Percentiles rank a stretch among this genome's conserved stretches.
phyloP scores from a whole-genome alignment of 2,888 invertebrate species.

The Tetranychus piercei region DNA sequence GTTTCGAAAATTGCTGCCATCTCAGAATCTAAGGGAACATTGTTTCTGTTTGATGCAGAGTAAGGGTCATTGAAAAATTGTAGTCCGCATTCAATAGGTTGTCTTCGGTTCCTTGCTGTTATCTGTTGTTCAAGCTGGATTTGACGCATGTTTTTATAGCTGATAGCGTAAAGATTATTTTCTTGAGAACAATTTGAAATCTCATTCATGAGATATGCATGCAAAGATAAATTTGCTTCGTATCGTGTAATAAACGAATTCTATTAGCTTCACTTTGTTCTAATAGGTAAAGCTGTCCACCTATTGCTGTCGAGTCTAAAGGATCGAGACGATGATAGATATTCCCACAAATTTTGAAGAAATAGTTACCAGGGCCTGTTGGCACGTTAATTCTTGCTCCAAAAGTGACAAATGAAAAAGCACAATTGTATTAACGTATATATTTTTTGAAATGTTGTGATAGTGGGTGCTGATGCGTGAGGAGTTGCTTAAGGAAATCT shows the following conservation, averaged over 20 bases:
- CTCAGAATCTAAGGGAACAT: slow-evolving; percentile 12
- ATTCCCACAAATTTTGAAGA: background rate
- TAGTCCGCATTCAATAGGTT: background rate
- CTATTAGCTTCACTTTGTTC: background rate
- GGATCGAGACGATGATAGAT: background rate
- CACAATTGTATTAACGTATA: background rate
- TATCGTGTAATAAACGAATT: background rate
- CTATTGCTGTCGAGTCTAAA: background rate
- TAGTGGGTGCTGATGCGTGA: background rate
- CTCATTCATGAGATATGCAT: background rate
- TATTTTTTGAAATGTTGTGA: background rate
- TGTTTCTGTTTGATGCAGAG: slow-evolving; percentile 13
- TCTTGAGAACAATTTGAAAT: background rate
- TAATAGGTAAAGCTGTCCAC: background rate
- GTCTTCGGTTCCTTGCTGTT: background rate
- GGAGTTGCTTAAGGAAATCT: too few relatives aligned
- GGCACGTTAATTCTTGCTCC: background rate
- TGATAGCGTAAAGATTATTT: background rate
- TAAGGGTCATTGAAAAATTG: slow-evolving; percentile 8
- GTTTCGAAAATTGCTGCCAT: slow-evolving; percentile 21
- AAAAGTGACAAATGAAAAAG: background rate
- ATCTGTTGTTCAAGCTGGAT: background rate
- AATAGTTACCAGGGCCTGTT: background rate
- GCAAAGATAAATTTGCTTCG: background rate
- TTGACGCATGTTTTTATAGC: background rate